Conservation (phyloP, 2,797 vertebrate genomes). For the Sebastes itinus region DNA sequence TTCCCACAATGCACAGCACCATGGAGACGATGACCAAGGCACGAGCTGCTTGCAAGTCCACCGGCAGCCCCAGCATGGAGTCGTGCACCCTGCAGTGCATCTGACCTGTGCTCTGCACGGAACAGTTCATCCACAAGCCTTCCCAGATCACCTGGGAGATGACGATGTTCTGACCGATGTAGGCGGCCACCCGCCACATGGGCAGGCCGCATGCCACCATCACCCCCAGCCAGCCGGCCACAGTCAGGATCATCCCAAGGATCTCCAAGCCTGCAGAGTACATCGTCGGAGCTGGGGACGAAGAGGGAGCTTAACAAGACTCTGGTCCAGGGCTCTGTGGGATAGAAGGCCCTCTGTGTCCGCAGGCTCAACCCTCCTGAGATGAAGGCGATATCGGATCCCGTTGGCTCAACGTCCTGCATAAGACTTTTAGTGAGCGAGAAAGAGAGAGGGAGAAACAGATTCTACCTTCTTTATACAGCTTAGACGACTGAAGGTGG, state of each 20-base stretch:
- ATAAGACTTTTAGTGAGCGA: conserved; percentile 66
- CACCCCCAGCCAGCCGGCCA: conserved; percentile 85
- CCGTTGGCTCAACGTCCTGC: conserved; percentile 58
- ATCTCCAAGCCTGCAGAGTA: conserved; percentile 85
- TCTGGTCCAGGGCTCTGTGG: conserved; percentile 25
- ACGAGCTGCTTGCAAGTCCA: conserved; percentile 81
- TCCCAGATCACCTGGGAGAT: conserved; percentile 88
- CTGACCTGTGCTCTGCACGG: conserved; percentile 87
- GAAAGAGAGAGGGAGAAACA: conserved; percentile 69
- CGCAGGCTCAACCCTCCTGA: conserved; percentile 64
- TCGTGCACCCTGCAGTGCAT: conserved; percentile 87
- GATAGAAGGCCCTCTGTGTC: conserved; percentile 73
- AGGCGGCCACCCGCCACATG: conserved; percentile 86
- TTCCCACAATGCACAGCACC: conserved; percentile 76
- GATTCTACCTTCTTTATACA: conserved; percentile 83
- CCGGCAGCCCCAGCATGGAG: conserved; percentile 83
- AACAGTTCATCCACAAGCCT: conserved; percentile 87
- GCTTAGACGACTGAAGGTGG: conserved; percentile 83
- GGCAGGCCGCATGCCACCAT: conserved; percentile 86
- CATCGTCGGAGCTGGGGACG: conserved; percentile 62
- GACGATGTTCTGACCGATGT: conserved; percentile 86
- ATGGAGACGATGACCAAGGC: conserved; percentile 81
- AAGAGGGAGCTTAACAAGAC: not conserved
- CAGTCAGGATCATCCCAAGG: conserved; percentile 83
- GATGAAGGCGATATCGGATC: conserved; percentile 79